A percentile compares a stretch with the other conserved stretches of the same genome.
Evolutionary conservation across 2,113 vertebrate genomes (phyloP).

Genomic region (Geothlypis trichas): DNA sequence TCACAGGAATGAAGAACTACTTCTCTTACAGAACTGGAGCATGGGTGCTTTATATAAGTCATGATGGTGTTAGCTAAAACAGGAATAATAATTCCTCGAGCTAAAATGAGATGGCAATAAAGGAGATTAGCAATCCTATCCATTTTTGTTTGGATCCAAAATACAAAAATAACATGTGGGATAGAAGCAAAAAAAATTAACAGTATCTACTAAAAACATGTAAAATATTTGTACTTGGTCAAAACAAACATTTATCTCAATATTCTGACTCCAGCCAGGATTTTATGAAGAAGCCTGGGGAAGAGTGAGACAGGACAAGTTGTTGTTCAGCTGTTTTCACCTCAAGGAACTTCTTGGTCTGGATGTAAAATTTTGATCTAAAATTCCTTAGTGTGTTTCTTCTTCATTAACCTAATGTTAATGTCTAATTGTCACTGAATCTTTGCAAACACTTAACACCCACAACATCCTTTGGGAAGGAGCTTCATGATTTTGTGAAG

Average conservation of each 20-base stretch:
- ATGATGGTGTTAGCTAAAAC: neutral
- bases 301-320: neutral
- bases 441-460: neutral
- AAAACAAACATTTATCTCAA: neutral
- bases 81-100: conserved; percentile 19
- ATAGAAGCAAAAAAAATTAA: neutral
- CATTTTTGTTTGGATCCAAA: neutral
- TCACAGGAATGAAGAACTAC: neutral
- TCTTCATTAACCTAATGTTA: neutral
- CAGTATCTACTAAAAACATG: neutral
- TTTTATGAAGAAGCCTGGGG: neutral
- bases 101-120: conserved; percentile 12
- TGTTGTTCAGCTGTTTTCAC: neutral
- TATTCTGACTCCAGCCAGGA: neutral
- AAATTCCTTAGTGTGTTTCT: neutral
- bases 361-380: neutral
- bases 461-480: neutral
- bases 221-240: neutral
- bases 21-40: neutral
- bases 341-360: neutral
- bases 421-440: neutral
- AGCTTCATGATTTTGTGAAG: neutral
- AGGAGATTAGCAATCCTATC: conserved; percentile 11
- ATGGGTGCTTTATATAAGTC: neutral
- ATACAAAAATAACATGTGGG: neutral